A percentile compares a stretch with the other conserved stretches of the same genome.
Evolutionary conservation across 2,797 vertebrate genomes (phyloP).

Genomic region (Propithecus perrieri): DNA sequence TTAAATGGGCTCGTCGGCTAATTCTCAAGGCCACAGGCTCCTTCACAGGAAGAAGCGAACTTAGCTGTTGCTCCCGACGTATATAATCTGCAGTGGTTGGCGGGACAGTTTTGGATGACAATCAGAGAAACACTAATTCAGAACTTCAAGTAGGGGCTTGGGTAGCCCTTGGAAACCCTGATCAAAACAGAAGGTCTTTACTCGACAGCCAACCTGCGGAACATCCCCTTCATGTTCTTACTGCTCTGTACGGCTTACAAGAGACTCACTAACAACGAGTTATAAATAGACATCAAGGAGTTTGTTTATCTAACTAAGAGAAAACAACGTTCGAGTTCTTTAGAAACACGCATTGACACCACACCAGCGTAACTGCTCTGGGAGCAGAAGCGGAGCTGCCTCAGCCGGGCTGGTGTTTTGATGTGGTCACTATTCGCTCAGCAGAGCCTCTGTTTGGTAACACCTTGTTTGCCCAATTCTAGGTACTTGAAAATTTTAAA

Average conservation of each 20-base stretch:
- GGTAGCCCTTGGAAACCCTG: not conserved
- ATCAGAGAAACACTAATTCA: not conserved
- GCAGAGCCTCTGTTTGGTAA: not conserved
- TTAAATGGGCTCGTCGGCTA: not conserved
- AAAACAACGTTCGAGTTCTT: constrained; percentile 36
- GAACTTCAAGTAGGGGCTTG: not conserved
- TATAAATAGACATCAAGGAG: constrained; percentile 47
- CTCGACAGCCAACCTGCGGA: not conserved
- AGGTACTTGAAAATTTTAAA: constrained; percentile 19
- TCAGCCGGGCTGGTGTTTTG: not conserved
- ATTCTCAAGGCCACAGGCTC: not conserved
- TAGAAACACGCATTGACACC: constrained; percentile 21
- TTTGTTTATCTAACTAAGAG: constrained; percentile 49
- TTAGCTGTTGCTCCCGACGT: not conserved
- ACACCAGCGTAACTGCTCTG: not conserved
- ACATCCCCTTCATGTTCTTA: not conserved
- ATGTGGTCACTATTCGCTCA: constrained; percentile 33
- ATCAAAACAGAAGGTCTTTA: not conserved
- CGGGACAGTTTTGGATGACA: not conserved
- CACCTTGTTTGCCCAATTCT: not conserved
- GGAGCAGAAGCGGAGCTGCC: not conserved
- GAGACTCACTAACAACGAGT: not conserved
- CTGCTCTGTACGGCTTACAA: not conserved
- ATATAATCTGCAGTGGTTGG: not conserved
- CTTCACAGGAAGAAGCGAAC: not conserved